Evolutionary conservation across 1,140 invertebrate genomes (phyloP).

Genomic region (Drosophila bifasciata): DNA sequence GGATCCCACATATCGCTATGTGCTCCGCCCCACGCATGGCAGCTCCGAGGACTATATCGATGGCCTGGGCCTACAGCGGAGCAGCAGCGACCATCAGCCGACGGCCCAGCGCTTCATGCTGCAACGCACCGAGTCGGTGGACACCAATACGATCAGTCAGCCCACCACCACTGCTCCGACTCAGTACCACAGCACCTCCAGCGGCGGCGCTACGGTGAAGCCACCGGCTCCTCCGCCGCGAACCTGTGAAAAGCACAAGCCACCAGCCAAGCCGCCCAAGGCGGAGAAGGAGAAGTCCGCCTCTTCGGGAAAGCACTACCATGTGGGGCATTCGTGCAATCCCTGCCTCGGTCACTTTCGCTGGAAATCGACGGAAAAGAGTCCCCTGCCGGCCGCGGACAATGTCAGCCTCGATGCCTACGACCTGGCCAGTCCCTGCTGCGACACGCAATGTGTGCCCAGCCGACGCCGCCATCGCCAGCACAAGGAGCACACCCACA

Average conservation of each 20-base stretch:
- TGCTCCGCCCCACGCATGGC: slow-evolving; percentile 86
- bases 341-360: slow-evolving; percentile 87
- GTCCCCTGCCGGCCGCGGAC: slow-evolving; percentile 84
- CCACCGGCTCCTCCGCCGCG: slow-evolving; percentile 76
- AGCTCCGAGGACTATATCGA: slow-evolving; percentile 87
- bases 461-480: slow-evolving; percentile 87
- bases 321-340: slow-evolving; percentile 88
- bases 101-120: slow-evolving; percentile 53
- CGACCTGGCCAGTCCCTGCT: slow-evolving; percentile 92
- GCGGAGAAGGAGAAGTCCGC: slow-evolving; percentile 60
- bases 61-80: slow-evolving; percentile 86
- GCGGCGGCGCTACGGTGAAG: slow-evolving; percentile 28
- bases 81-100: slow-evolving; percentile 85
- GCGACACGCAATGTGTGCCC: slow-evolving; percentile 92
- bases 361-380: slow-evolving; percentile 75
- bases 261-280: slow-evolving; percentile 63
- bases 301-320: slow-evolving; percentile 68
- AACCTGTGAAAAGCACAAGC: slow-evolving; percentile 81
- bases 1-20: slow-evolving; percentile 88
- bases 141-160: slow-evolving; percentile 64
- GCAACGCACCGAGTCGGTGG: slow-evolving; percentile 64
- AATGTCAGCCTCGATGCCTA: slow-evolving; percentile 92
- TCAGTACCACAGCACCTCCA: slow-evolving; percentile 57
- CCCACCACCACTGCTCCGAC: slow-evolving; percentile 65
- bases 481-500: slow-evolving; percentile 87